Evolutionary conservation across 2,113 vertebrate species (phyloP).

Genomic region (Merops nubicus): DNA sequence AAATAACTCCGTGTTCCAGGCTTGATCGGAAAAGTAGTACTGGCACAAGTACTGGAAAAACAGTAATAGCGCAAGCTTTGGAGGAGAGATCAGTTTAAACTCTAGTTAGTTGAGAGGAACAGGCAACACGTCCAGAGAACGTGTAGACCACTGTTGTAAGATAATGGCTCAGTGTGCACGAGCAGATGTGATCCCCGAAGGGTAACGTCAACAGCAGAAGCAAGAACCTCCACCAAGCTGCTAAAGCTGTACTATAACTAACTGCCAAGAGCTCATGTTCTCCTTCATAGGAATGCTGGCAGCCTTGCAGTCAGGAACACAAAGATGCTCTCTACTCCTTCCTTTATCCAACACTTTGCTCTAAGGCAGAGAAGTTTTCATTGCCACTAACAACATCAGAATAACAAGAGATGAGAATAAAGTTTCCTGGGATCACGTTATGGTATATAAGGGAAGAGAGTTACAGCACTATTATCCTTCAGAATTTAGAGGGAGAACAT

Average conservation of each 20-base stretch:
- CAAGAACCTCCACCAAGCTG: not conserved
- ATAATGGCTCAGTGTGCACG: not conserved
- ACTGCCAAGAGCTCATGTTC: not conserved
- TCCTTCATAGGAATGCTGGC: not conserved
- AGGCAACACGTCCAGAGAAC: not conserved
- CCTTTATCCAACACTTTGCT: fast-evolving
- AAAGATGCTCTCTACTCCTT: not conserved
- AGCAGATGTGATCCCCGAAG: fast-evolving
- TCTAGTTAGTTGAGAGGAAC: not conserved
- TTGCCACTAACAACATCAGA: fast-evolving
- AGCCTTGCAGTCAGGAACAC: not conserved
- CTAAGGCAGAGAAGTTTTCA: not conserved
- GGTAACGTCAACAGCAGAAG: not conserved
- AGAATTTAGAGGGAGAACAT: not conserved
- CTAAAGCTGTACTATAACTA: not conserved
- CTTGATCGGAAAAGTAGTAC: not conserved
- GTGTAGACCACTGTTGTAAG: fast-evolving
- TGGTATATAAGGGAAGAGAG: not conserved
- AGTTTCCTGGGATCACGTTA: not conserved
- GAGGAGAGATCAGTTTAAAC: not conserved
- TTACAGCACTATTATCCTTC: not conserved
- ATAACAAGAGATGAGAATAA: not conserved
- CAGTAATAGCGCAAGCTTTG: not conserved
- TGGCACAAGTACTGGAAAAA: not conserved
- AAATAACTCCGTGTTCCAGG: not conserved